These are phyloP conservation scores for Cassiopea xamachana DNA, from an alignment of 30 jellyfish, hydroid and myxozoan species.

Conservation along the genomic window DNA sequence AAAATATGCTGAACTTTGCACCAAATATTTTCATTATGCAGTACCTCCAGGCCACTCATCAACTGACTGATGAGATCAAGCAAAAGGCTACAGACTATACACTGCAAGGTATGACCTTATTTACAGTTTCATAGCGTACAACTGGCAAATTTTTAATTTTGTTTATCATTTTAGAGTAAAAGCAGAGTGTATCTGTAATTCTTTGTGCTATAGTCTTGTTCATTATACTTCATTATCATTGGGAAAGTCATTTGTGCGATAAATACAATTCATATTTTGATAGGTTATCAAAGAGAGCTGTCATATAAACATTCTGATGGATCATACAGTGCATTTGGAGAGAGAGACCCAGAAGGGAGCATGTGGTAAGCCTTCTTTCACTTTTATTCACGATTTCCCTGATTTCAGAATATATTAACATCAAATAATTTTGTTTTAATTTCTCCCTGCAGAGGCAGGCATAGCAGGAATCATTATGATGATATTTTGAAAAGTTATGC, in stretches of 20 bases:
- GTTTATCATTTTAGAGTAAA: neutral
- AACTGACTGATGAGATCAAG: slow-evolving; percentile 63
- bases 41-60: slow-evolving; percentile 77
- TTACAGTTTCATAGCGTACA: neutral
- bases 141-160: neutral
- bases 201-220: neutral
- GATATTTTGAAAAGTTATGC: no score
- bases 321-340: slow-evolving; percentile 90
- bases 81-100: slow-evolving; percentile 77
- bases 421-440: no score
- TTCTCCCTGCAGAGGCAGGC: no score
- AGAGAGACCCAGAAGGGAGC: slow-evolving; percentile 90
- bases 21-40: slow-evolving; percentile 90
- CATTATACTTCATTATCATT: neutral
- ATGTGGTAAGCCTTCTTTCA: slow-evolving; percentile 72
- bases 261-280: neutral
- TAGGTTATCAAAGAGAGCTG: slow-evolving; percentile 90
- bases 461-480: no score
- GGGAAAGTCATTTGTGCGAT: neutral
- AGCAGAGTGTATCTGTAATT: neutral
- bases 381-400: no score
- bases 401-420: no score
- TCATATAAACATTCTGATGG: slow-evolving; percentile 82
- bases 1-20: slow-evolving; percentile 92
- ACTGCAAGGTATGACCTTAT: slow-evolving; percentile 58